These are phyloP conservation scores for Nanger granti DNA, from an alignment of 2,113 vertebrate genomes.

Conservation along the genomic window DNA sequence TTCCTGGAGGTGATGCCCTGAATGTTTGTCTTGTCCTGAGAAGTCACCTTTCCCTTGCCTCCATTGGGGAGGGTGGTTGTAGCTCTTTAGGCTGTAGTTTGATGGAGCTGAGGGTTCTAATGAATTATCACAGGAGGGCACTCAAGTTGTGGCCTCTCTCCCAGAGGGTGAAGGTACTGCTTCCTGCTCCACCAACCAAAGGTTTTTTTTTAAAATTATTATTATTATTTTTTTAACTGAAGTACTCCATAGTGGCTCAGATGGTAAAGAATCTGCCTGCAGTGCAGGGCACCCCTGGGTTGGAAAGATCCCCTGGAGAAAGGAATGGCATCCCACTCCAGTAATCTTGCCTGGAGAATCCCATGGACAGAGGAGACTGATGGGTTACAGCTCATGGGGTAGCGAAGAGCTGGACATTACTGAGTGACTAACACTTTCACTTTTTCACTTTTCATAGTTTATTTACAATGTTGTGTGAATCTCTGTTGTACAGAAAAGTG, in stretches of 20 bases:
- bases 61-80: background rate
- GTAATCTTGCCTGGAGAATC: background rate
- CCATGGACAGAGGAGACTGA: background rate
- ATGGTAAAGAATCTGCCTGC: background rate
- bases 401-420: background rate
- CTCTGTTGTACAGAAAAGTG: background rate
- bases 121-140: no score
- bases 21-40: no score
- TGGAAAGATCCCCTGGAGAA: background rate
- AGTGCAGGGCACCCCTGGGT: background rate
- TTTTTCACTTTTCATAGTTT: background rate
- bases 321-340: background rate
- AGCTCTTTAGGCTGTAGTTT: background rate
- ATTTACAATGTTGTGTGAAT: background rate
- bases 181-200: no score
- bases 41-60: background rate
- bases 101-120: no score
- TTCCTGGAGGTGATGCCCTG: background rate
- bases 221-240: background rate
- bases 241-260: background rate
- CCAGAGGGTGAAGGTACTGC: accelerated
- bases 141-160: background rate
- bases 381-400: background rate
- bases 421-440: background rate
- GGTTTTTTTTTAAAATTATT: background rate